These are phyloP conservation scores for Stenotaenia linearis DNA, from an alignment of 2,888 invertebrate genomes.

Conservation along the genomic window DNA sequence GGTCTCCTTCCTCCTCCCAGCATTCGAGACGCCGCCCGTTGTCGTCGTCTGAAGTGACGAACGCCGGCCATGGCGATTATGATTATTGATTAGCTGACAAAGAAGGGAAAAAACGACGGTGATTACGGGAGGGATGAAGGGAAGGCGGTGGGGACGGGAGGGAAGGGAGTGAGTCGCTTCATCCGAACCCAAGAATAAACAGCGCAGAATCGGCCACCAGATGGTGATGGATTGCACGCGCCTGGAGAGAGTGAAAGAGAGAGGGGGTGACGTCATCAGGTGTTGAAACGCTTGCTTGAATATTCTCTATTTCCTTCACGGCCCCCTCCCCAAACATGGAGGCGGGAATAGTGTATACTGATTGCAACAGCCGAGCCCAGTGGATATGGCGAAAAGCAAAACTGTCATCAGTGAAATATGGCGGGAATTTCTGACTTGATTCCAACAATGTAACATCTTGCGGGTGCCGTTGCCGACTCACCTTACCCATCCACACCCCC, in stretches of 20 bases:
- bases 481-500: not conserved
- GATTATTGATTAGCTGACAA: slow-evolving; percentile 19
- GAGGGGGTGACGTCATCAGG: slow-evolving; percentile 10
- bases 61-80: slow-evolving; percentile 19
- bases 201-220: slow-evolving; percentile 19
- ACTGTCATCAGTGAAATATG: slow-evolving; percentile 14
- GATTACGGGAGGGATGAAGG: slow-evolving; percentile 5
- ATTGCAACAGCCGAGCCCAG: slow-evolving; percentile 6
- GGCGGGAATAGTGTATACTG: not conserved
- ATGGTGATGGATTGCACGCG: slow-evolving; percentile 19
- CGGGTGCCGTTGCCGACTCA: slow-evolving; percentile 14
- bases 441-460: slow-evolving; percentile 19
- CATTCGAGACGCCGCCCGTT: slow-evolving; percentile 12
- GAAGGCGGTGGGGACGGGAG: not conserved
- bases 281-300: slow-evolving; percentile 15
- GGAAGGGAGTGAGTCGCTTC: not conserved
- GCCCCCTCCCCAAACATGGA: not conserved
- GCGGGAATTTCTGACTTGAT: slow-evolving; percentile 19
- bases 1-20: not conserved
- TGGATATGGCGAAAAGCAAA: slow-evolving; percentile 10
- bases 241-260: not conserved
- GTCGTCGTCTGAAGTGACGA: slow-evolving; percentile 15
- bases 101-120: slow-evolving; percentile 17
- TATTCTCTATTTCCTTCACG: not conserved
- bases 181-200: slow-evolving; percentile 15